Conservation (phyloP, 2,113 vertebrate genomes). For the Panthera leo region DNA sequence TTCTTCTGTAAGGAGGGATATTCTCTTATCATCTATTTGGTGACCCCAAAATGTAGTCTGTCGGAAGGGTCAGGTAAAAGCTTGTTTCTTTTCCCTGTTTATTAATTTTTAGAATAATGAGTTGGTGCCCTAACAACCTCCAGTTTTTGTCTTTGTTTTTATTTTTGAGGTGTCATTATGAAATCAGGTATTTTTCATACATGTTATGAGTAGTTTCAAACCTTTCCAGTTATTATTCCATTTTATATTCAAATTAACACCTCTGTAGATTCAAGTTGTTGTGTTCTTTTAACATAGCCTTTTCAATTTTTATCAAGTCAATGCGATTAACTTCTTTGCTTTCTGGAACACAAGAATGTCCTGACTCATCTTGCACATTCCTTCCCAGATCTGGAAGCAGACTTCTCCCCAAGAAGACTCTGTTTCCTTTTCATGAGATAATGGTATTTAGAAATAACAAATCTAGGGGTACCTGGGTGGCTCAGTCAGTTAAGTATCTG, state of each 20-base stretch:
- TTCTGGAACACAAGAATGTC: background rate
- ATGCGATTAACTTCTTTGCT: background rate
- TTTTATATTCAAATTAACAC: background rate
- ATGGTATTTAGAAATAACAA: background rate
- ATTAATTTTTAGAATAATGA: conserved; percentile 13
- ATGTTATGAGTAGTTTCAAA: background rate
- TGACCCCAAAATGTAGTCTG: background rate
- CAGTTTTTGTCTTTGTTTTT: conserved; percentile 29
- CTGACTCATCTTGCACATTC: background rate
- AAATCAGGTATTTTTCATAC: background rate
- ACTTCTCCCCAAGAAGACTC: background rate
- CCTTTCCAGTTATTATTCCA: background rate
- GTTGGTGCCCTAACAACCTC: background rate
- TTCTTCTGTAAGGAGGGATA: background rate
- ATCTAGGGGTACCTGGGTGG: background rate
- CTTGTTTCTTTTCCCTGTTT: background rate
- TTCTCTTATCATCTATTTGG: background rate
- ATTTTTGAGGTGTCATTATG: background rate
- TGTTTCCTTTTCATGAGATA: background rate
- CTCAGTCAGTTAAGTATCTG: too few species aligned
- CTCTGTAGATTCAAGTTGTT: background rate
- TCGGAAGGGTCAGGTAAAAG: background rate
- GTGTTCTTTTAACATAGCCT: background rate
- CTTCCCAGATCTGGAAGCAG: background rate
- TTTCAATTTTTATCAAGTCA: background rate